Conservation (phyloP, 2,797 vertebrate genomes). For the Molossus alvarezi region DNA sequence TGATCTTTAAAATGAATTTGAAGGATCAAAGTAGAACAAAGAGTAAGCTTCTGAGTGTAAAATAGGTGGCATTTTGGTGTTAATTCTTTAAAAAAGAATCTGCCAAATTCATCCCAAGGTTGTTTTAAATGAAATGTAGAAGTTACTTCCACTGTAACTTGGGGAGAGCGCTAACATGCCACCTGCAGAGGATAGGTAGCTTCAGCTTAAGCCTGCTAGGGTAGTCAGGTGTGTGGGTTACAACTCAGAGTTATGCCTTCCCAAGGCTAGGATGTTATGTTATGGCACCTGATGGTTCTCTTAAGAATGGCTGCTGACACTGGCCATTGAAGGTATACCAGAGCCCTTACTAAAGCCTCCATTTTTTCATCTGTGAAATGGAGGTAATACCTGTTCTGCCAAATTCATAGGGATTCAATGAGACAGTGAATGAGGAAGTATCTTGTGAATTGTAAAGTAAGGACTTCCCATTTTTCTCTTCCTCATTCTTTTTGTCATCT, state of each 20-base stretch:
- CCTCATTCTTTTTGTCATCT: background rate
- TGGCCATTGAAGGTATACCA: background rate
- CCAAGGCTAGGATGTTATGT: background rate
- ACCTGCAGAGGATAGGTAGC: background rate
- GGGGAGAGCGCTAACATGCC: background rate
- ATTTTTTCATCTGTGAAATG: background rate
- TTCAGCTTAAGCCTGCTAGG: background rate
- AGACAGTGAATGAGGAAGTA: background rate
- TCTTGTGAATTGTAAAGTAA: background rate
- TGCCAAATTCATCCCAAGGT: background rate
- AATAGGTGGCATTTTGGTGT: slow-evolving; percentile 34
- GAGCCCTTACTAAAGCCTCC: background rate
- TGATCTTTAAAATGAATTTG: slow-evolving; percentile 55
- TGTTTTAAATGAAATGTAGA: background rate
- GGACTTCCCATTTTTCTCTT: background rate
- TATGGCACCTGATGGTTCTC: background rate
- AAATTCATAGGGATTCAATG: background rate
- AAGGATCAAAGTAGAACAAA: slow-evolving; percentile 38
- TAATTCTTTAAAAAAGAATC: background rate
- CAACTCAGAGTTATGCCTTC: background rate
- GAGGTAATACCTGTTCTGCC: background rate
- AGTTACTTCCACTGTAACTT: background rate
- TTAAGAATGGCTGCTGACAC: background rate
- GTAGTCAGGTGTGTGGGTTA: background rate
- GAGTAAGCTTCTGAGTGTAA: slow-evolving; percentile 30